Percentiles rank a stretch among this genome's conserved stretches.
These are phyloP conservation scores for Odontamblyopus lacepedii DNA, from an alignment of 2,797 vertebrate genomes.

Conservation along the genomic window DNA sequence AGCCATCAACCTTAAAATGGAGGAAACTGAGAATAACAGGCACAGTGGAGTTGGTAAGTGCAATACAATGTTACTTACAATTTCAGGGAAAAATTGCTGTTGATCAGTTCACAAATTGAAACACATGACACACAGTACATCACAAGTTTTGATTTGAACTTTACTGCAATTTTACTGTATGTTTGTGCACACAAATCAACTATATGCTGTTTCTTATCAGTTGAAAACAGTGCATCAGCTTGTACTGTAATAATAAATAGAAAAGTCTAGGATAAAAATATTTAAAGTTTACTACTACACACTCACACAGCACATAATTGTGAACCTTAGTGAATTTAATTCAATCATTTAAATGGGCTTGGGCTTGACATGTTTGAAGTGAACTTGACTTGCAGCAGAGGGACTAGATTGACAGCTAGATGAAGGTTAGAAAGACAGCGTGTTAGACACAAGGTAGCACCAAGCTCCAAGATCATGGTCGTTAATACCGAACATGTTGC, in stretches of 20 bases:
- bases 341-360: constrained; percentile 23
- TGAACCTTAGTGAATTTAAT: neutral
- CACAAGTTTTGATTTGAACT: neutral
- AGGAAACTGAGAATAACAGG: constrained; percentile 85
- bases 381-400: constrained; percentile 17
- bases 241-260: too few relatives aligned
- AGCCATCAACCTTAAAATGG: constrained; percentile 78
- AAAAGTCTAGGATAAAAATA: too few relatives aligned
- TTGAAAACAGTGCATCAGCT: too few relatives aligned
- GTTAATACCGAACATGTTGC: constrained; percentile 19
- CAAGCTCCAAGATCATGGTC: neutral
- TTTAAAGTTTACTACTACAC: too few relatives aligned
- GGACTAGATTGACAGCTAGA: constrained; percentile 21
- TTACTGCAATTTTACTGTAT: too few relatives aligned
- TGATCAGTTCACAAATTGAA: neutral
- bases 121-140: neutral
- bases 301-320: neutral
- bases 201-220: too few relatives aligned
- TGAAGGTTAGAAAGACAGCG: constrained; percentile 36
- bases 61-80: neutral
- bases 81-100: neutral
- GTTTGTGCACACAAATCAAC: too few relatives aligned
- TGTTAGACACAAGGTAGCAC: neutral
- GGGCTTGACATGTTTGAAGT: constrained; percentile 34
- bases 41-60: constrained; percentile 89